Evolutionary conservation across 1,140 invertebrate species (phyloP).

Genomic region (Philopotamus ludificatus): DNA sequence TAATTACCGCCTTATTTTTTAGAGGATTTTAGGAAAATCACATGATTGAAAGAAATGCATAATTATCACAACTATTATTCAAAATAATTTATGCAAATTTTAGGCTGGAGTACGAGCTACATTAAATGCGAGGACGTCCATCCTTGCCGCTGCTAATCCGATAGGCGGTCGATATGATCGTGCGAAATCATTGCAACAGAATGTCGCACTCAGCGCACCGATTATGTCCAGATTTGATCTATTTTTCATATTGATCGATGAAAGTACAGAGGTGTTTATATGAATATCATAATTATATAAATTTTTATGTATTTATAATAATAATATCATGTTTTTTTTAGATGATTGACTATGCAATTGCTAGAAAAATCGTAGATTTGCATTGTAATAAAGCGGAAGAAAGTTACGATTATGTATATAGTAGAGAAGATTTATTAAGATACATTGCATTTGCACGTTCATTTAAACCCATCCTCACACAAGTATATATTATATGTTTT

Average conservation of each 20-base stretch:
- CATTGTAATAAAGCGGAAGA: conserved; percentile 81
- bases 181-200: conserved; percentile 92
- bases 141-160: conserved; percentile 97
- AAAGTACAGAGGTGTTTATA: conserved; percentile 79
- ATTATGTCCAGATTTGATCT: conserved; percentile 99
- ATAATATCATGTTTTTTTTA: conserved; percentile 32
- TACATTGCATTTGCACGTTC: conserved; percentile 96
- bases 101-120: conserved; percentile 95
- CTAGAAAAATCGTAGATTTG: conserved; percentile 91
- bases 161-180: conserved; percentile 95
- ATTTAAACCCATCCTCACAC: conserved; percentile 89
- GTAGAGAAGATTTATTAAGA: conserved; percentile 81
- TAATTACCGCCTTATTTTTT: too few species aligned
- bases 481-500: conserved; percentile 47
- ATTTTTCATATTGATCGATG: conserved; percentile 97
- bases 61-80: conserved; percentile 1
- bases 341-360: conserved; percentile 90
- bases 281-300: neutral
- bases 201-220: conserved; percentile 89
- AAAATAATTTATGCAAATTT: conserved; percentile 34
- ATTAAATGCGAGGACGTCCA: conserved; percentile 95
- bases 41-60: too few species aligned
- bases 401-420: conserved; percentile 77
- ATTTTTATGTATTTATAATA: neutral
- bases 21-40: too few species aligned